These are phyloP conservation scores for Melanostigma gelatinosum DNA, from an alignment of 2,113 vertebrate genomes.

Conservation along the genomic window DNA sequence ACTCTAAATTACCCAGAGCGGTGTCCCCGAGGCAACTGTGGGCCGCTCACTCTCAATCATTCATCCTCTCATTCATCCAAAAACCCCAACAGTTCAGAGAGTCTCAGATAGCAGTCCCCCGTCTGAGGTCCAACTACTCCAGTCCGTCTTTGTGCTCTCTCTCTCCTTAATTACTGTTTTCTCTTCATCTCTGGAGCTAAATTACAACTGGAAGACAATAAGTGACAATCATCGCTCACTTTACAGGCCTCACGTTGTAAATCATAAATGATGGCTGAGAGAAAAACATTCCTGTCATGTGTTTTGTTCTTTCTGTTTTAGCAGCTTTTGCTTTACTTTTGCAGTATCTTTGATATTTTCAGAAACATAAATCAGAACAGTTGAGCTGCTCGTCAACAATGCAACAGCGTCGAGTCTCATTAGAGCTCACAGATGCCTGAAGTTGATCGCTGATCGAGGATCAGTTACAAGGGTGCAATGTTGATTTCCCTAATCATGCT, in stretches of 20 bases:
- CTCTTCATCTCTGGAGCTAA: conserved; percentile 54
- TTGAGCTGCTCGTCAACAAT: conserved; percentile 3
- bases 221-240: conserved; percentile 44
- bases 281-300: background rate
- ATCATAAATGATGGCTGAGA: conserved; percentile 30
- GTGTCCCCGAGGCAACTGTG: conserved; percentile 36
- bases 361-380: conserved; percentile 30
- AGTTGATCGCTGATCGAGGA: conserved; percentile 54
- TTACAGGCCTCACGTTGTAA: conserved; percentile 34
- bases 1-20: conserved; percentile 55
- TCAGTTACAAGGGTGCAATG: conserved; percentile 37
- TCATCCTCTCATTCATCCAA: conserved; percentile 46
- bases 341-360: conserved; percentile 10
- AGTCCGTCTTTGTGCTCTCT: conserved; percentile 36
- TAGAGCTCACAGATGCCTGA: conserved; percentile 29
- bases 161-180: conserved; percentile 72
- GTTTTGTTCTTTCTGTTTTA: background rate
- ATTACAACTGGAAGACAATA: conserved; percentile 52
- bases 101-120: conserved; percentile 33
- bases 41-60: conserved; percentile 46
- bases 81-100: conserved; percentile 47
- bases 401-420: conserved; percentile 47
- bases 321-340: background rate
- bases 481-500: conserved; percentile 39
- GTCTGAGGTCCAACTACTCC: conserved; percentile 41